A percentile compares a stretch with the other conserved stretches of the same genome.
Conservation (phyloP, 2,113 vertebrate genomes). For the Hemibagrus wyckioides region DNA sequence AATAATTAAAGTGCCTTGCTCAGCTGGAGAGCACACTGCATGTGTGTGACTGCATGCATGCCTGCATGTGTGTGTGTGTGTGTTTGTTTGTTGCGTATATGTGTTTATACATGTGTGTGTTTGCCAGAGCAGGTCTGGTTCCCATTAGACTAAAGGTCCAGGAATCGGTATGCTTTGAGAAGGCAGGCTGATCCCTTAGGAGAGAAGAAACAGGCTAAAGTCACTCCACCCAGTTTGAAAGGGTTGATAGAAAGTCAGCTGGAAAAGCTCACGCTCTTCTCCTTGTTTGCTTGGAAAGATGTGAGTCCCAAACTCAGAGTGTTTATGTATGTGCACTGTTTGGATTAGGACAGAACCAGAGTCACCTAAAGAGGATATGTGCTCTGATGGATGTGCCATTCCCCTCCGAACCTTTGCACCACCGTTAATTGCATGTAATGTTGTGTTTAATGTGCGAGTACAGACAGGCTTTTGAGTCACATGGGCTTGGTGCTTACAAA, state of each 20-base stretch:
- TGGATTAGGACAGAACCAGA: slow-evolving; percentile 61
- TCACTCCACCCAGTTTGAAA: slow-evolving; percentile 66
- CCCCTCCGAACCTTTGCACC: slow-evolving; percentile 52
- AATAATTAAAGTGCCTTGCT: slow-evolving; percentile 75
- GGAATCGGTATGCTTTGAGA: slow-evolving; percentile 71
- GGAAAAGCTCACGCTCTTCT: slow-evolving; percentile 58
- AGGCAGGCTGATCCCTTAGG: slow-evolving; percentile 70
- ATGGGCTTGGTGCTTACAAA: slow-evolving; percentile 61
- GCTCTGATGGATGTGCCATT: slow-evolving; percentile 54
- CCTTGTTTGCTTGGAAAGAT: slow-evolving; percentile 57
- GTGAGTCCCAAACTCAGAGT: slow-evolving; percentile 62
- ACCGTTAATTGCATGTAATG: slow-evolving; percentile 52
- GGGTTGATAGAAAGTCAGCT: slow-evolving; percentile 63
- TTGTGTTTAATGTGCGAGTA: slow-evolving; percentile 60
- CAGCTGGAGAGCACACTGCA: slow-evolving; percentile 64
- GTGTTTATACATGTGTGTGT: slow-evolving; percentile 47
- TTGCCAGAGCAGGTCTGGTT: slow-evolving; percentile 73
- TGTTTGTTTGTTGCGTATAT: slow-evolving; percentile 51
- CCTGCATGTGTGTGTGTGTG: slow-evolving; percentile 37
- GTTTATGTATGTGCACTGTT: slow-evolving; percentile 73
- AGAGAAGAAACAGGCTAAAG: slow-evolving; percentile 55
- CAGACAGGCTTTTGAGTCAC: slow-evolving; percentile 63
- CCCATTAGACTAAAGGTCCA: slow-evolving; percentile 76
- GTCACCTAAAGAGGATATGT: slow-evolving; percentile 44
- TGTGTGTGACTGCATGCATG: slow-evolving; percentile 55